A percentile compares a stretch with the other conserved stretches of the same genome.
These are phyloP conservation scores for Odontamblyopus lacepedii DNA, from an alignment of 2,797 vertebrate genomes.

Conservation along the genomic window DNA sequence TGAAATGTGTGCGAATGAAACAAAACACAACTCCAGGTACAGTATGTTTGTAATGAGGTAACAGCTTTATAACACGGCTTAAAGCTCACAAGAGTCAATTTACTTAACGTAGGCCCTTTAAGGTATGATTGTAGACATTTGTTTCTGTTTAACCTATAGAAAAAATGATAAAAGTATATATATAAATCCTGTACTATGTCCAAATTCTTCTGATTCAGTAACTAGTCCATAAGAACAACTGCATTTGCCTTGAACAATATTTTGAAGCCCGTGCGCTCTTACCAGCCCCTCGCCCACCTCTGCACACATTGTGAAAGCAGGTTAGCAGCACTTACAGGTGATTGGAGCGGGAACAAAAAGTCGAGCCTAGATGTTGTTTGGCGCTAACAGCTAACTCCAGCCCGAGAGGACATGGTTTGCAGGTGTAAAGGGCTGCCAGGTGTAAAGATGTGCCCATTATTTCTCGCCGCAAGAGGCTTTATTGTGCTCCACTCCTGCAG, in stretches of 20 bases:
- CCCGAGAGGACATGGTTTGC: constrained; percentile 26
- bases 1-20: no score
- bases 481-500: constrained; percentile 43
- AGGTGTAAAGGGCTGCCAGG: constrained; percentile 48
- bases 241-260: not conserved
- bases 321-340: constrained; percentile 37
- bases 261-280: not conserved
- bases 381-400: constrained; percentile 31
- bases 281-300: not conserved
- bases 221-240: not conserved
- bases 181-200: not conserved
- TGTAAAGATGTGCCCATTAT: constrained; percentile 62
- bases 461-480: constrained; percentile 41
- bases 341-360: constrained; percentile 21
- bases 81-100: no score
- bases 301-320: constrained; percentile 5
- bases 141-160: no score
- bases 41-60: no score
- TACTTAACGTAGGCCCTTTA: no score
- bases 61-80: no score
- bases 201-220: not conserved
- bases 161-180: no score
- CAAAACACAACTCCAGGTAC: no score
- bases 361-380: constrained; percentile 37
- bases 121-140: no score